phyloP scores from a whole-genome alignment of 2,113 vertebrate genomes.

The Cinclus cinclus region DNA sequence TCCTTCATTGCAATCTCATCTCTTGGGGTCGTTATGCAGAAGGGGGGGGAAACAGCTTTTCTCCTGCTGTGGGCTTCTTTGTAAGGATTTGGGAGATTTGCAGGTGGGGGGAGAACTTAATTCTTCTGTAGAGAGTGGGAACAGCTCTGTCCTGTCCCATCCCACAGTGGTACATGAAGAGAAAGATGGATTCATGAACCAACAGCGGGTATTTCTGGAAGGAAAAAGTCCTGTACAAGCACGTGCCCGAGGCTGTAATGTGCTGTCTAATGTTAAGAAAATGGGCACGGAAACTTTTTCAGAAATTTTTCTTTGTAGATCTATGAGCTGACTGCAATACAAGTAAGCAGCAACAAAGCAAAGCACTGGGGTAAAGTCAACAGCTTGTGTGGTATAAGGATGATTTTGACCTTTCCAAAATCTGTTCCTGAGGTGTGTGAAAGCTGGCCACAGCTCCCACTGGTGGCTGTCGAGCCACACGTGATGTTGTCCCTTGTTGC shows the following conservation, averaged over 20 bases:
- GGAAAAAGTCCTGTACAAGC: neutral
- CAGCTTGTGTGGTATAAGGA: neutral
- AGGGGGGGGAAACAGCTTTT: neutral
- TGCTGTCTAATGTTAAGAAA: accelerated
- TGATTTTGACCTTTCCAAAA: neutral
- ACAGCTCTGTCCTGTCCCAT: neutral
- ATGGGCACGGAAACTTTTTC: neutral
- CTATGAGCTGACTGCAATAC: neutral
- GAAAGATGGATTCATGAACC: neutral
- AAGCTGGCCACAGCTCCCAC: neutral
- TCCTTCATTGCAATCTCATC: neutral
- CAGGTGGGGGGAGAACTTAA: neutral
- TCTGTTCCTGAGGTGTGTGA: neutral
- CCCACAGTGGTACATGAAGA: accelerated
- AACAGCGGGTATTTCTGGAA: neutral
- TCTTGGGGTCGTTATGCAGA: accelerated
- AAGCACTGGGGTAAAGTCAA: neutral
- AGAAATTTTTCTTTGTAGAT: neutral
- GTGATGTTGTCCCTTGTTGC: neutral
- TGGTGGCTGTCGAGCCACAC: neutral
- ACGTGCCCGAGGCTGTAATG: neutral
- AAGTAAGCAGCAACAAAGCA: neutral
- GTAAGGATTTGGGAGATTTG: neutral
- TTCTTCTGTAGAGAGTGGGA: neutral
- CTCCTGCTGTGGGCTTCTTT: neutral